Base-by-base conservation (phyloP, 2,113 vertebrate genomes). In the Holacanthus passer region DNA sequence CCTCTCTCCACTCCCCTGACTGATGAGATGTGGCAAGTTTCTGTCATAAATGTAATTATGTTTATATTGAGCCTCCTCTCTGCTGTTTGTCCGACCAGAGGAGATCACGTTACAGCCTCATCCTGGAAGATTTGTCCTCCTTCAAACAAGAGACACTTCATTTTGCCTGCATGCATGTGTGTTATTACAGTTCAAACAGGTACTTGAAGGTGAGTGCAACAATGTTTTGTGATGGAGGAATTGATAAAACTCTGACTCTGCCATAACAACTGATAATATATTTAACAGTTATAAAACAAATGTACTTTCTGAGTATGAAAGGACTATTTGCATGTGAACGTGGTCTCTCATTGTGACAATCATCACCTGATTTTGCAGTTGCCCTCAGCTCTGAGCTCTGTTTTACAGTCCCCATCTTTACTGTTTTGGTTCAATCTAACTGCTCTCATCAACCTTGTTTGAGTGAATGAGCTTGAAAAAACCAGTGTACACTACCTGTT, bases 31-130 rank as follows among this genome's bases (percentile, higher is more conserved):
- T 83, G 90, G 56, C 50, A 45, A 83, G 69, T 87, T 87, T 90
- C 84, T 64, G 74, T 88, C 85, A 89, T 77, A 89, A 92, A 95
- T 89, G 68, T 62, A 76, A 93, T 95, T 93, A 92, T 82, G 81
- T 86, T 82, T 47, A 86, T 84, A 90, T 56, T 77, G 83, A 85
- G 75, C 55, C 73, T 59, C 17, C 58, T 24, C 73, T 73, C 64
- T 1, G 5, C 83, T 69, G 80, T 67, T 78, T 80, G 88, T 88
- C 67, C 35, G 64, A 83, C 78, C 83, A 53, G 50, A 86, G 68
- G 48, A 83, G 86, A 93, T 92, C 77, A 35, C 79, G 87, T 94
- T 87, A 90, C 89, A 12, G 62, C 29, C 68, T 81, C 81, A 50
- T 73, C 85, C 43, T 50, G 67, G 48, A 88, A 43, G 29, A 77